Conservation (phyloP, 2,113 vertebrate genomes). For the Prunella himalayana region DNA sequence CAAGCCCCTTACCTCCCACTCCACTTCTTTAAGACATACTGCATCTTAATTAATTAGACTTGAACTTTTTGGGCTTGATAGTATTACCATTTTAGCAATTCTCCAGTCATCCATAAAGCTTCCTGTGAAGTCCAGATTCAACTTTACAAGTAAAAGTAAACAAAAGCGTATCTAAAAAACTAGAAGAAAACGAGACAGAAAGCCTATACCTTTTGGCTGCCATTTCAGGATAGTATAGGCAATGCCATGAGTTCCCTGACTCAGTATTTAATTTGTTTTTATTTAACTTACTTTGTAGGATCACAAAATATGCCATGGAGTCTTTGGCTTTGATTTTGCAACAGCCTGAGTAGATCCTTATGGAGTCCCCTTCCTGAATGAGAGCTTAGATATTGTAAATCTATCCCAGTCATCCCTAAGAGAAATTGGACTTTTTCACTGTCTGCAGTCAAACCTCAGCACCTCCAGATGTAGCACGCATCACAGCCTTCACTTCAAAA, state of each 20-base stretch:
- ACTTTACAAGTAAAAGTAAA: neutral
- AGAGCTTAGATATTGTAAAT: conserved; percentile 42
- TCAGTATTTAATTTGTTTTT: neutral
- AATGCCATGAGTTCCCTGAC: neutral
- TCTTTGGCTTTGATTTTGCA: conserved; percentile 44
- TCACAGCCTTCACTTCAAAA: neutral
- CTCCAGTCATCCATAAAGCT: neutral
- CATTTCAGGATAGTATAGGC: neutral
- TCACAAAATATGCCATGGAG: neutral
- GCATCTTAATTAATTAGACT: neutral
- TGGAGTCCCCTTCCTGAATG: conserved; percentile 24
- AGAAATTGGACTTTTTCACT: conserved; percentile 48
- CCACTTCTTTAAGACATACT: neutral
- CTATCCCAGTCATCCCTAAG: conserved; percentile 38
- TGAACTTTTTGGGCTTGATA: neutral
- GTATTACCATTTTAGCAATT: neutral
- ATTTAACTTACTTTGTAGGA: conserved; percentile 5
- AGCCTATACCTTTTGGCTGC: neutral
- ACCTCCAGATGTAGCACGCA: conserved; percentile 49
- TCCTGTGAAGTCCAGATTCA: neutral
- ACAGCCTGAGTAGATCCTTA: conserved; percentile 25
- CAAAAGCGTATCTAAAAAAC: neutral
- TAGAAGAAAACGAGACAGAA: neutral
- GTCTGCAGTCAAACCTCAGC: conserved; percentile 16
- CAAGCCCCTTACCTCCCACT: neutral